Conservation (phyloP, 92 coral and sea anemone species). For the Epizoanthus scotinus region DNA sequence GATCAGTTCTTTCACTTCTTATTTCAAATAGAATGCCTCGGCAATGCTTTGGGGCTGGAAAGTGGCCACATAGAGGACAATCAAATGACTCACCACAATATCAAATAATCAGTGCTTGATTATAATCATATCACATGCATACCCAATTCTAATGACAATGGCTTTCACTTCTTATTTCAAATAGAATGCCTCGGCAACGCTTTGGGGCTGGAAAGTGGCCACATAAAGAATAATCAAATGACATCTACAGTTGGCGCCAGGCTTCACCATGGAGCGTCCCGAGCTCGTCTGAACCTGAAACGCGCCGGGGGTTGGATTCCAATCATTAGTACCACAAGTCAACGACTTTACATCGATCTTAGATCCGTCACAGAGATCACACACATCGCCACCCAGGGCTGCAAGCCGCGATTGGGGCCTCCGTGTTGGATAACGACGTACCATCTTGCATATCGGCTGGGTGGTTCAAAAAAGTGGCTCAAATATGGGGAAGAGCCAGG, state of each 20-base stretch:
- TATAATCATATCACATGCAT: no score
- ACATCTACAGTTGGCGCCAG: constrained; percentile 10
- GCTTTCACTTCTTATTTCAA: not conserved
- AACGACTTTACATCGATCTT: constrained; percentile 1
- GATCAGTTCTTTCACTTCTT: no score
- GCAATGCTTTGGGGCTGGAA: no score
- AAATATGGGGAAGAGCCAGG: not conserved
- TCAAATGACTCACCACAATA: no score
- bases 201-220: constrained; percentile 24
- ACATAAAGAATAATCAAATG: constrained; percentile 8
- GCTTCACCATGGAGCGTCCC: not conserved
- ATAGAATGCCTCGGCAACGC: constrained; percentile 26
- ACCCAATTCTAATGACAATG: no score
- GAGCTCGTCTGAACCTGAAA: constrained; percentile 5
- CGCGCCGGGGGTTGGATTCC: constrained; percentile 18
- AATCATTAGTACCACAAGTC: not conserved
- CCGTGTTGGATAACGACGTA: not conserved
- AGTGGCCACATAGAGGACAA: no score
- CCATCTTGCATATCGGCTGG: constrained; percentile 7
- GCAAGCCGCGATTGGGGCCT: not conserved
- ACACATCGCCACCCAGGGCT: constrained; percentile 20
- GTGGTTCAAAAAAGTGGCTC: not conserved
- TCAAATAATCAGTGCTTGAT: no score
- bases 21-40: no score
- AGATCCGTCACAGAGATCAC: constrained; percentile 7